Evolutionary conservation across 1,140 invertebrate species (phyloP), one percentile per base, ranked within the genome.

Genomic region (Diprion similis): DNA sequence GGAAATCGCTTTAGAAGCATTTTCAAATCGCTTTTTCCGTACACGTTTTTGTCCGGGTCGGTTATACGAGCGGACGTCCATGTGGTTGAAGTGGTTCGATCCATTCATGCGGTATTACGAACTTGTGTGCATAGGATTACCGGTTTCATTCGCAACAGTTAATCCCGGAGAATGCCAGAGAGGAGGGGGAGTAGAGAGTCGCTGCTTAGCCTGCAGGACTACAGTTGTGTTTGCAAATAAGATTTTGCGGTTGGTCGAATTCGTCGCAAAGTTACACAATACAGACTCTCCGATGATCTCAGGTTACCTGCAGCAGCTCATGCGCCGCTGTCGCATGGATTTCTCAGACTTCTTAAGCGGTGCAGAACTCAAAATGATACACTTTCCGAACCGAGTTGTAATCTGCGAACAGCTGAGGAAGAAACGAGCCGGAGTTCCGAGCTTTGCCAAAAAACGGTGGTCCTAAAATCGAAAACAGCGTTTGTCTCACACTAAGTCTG

Each of bases 181-280:
- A 37, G 24, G 51, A 17, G 51, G 51, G 70, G 76, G 75, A 79
- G 67, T 77, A 75, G 73, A 75, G 75, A 6, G 71, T 74, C 66
- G 11, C 66, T 68, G 4, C 19, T 18, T 68, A 1, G 13, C 15
- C 66, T 13, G 17, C 13, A 18, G 59, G 24, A 6, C 1, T 37
- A 37, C 24, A 37, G 24, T 64, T 15, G 13, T 74, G 77, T 81
- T 80, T 82, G 80, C 79, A 80, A 82, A 82, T 78, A 80, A 82
- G 78, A 79, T 79, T 78, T 74, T 74, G 76, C 76, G 75, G 71
- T 76, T 71, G 65, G 68, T 59, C 70, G 70, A 45, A 19, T 68
- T 59, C 51, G 51, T 59, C 51, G 51, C 51, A 59, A 59, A 59
- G 11, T 59, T 17, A 37, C 24, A 37, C 24, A 37, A 37, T 37